Percentiles rank a stretch among this genome's conserved stretches.
Evolutionary conservation across 2,797 vertebrate genomes (phyloP).

Genomic region (Morelia viridis): DNA sequence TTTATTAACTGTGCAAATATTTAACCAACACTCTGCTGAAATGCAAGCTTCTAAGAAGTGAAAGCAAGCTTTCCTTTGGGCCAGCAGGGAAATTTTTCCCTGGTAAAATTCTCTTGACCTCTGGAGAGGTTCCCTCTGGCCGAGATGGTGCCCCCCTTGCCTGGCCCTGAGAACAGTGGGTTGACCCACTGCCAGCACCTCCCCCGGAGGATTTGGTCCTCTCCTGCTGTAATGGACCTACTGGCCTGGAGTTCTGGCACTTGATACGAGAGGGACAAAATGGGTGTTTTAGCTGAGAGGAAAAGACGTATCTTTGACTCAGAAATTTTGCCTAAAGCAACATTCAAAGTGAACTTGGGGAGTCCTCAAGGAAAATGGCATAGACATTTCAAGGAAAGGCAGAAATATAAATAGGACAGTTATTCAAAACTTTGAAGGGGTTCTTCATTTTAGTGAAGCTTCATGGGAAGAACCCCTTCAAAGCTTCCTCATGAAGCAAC

Average conservation of each 20-base stretch:
- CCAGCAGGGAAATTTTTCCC: slow-evolving; percentile 47
- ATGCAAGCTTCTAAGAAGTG: slow-evolving; percentile 38
- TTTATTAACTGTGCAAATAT: slow-evolving; percentile 69
- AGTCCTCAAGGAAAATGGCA: background rate
- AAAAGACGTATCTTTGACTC: background rate
- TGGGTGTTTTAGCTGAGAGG: background rate
- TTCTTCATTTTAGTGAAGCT: background rate
- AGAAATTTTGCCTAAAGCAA: background rate
- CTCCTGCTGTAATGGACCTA: background rate
- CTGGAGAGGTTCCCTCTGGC: background rate
- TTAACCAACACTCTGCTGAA: slow-evolving; percentile 65
- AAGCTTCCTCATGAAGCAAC: background rate
- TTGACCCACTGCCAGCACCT: background rate
- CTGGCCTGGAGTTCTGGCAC: background rate
- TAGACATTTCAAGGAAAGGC: background rate
- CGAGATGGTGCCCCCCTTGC: background rate
- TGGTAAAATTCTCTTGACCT: background rate
- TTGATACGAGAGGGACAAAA: background rate
- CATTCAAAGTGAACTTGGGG: background rate
- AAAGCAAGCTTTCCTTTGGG: slow-evolving; percentile 48
- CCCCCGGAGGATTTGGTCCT: background rate
- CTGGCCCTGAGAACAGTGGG: background rate
- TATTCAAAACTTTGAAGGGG: background rate
- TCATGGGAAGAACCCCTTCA: background rate
- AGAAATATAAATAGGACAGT: background rate